phyloP scores from a whole-genome alignment of 2,113 vertebrate genomes.

The Oceanites oceanicus region DNA sequence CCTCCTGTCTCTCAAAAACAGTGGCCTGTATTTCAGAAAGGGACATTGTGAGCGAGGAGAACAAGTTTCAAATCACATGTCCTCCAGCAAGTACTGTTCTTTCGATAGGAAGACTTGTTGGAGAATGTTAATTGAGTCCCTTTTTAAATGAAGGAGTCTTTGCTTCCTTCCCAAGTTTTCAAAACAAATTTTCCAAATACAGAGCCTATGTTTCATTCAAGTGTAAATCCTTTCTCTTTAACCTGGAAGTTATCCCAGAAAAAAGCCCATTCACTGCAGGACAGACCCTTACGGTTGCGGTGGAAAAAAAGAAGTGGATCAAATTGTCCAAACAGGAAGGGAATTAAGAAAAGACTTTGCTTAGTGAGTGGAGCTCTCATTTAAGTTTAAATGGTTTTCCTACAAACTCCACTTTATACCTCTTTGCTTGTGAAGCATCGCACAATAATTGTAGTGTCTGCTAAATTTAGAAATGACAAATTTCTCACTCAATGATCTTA shows the following conservation, averaged over 20 bases:
- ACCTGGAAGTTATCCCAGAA: conserved; percentile 65
- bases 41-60: conserved; percentile 8
- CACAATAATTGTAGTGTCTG: background rate
- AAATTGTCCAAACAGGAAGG: conserved; percentile 47
- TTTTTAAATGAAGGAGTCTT: conserved; percentile 51
- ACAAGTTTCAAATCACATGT: conserved; percentile 11
- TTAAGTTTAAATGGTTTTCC: background rate
- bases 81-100: background rate
- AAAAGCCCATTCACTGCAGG: conserved; percentile 37
- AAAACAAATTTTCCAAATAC: conserved; percentile 60
- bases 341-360: conserved; percentile 25
- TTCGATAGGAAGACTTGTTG: conserved; percentile 36
- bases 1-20: background rate
- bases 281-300: background rate
- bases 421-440: conserved; percentile 7
- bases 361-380: background rate
- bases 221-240: conserved; percentile 65
- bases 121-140: conserved; percentile 55
- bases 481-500: background rate
- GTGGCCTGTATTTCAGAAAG: conserved; percentile 3
- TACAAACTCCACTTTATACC: background rate
- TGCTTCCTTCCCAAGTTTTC: conserved; percentile 64
- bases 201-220: conserved; percentile 58
- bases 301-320: conserved; percentile 7
- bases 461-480: conserved; percentile 30